Percentiles rank a stretch among this genome's conserved stretches.
phyloP scores from a whole-genome alignment of 2,797 vertebrate genomes.

The Peromyscus aztecus region DNA sequence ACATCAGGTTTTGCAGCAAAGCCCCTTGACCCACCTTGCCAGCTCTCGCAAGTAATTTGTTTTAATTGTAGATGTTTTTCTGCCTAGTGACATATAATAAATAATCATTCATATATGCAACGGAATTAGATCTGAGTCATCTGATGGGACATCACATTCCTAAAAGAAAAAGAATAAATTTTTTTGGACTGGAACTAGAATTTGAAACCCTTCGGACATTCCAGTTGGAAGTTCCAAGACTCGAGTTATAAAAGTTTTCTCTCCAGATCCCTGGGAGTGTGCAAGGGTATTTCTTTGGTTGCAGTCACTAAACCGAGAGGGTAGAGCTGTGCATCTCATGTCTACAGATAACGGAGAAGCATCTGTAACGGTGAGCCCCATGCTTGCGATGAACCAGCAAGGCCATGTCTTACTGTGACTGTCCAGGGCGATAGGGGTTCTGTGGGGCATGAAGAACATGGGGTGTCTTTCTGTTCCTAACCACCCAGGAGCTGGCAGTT shows the following conservation, averaged over 20 bases:
- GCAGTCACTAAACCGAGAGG: neutral
- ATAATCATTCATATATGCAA: neutral
- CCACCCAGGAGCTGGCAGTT: neutral
- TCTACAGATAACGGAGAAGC: fast-evolving
- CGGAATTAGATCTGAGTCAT: neutral
- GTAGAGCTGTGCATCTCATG: neutral
- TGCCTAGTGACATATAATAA: neutral
- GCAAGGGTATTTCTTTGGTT: neutral
- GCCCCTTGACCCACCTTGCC: neutral
- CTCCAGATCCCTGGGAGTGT: neutral
- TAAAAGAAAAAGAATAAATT: neutral
- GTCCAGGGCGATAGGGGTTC: neutral
- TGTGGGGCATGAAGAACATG: neutral
- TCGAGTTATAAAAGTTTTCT: neutral
- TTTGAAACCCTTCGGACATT: neutral
- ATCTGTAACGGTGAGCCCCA: fast-evolving
- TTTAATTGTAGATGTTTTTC: neutral
- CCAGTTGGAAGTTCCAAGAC: neutral
- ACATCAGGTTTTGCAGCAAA: neutral
- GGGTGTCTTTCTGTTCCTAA: neutral
- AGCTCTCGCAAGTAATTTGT: neutral
- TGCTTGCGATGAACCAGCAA: fast-evolving
- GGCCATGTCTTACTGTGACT: neutral
- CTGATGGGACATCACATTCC: neutral
- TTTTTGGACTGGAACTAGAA: neutral